Conservation (phyloP, 2,888 invertebrate species). For the Eupeodes latifasciatus region DNA sequence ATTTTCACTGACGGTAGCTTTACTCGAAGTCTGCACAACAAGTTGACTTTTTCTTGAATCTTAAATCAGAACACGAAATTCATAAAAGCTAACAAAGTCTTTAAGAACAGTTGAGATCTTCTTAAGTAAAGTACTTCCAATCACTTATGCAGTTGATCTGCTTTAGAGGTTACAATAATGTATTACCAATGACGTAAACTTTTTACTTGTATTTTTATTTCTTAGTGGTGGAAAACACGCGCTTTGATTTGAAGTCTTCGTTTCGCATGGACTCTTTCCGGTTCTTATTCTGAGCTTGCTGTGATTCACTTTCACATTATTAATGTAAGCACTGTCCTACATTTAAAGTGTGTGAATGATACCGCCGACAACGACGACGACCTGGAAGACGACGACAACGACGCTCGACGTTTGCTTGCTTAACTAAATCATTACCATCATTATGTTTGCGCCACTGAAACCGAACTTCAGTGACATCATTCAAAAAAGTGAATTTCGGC, state of each 20-base stretch:
- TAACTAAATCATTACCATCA: constrained; percentile 55
- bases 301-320: constrained; percentile 74
- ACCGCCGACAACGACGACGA: constrained; percentile 11
- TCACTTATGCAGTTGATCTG: constrained; percentile 4
- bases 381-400: not conserved
- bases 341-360: constrained; percentile 70
- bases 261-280: constrained; percentile 70
- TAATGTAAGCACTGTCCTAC: constrained; percentile 74
- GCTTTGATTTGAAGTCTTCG: constrained; percentile 54
- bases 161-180: constrained; percentile 28
- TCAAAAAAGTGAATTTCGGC: constrained; percentile 75
- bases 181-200: constrained; percentile 68
- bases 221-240: not conserved
- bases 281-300: constrained; percentile 55
- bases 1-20: constrained; percentile 23
- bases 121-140: constrained; percentile 48
- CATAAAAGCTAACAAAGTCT: constrained; percentile 45
- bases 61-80: constrained; percentile 59
- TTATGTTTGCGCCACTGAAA: constrained; percentile 35
- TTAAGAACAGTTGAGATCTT: constrained; percentile 43
- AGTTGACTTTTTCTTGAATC: constrained; percentile 27
- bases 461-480: constrained; percentile 72
- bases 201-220: not conserved
- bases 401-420: constrained; percentile 48
- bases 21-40: constrained; percentile 57